phyloP scores from a whole-genome alignment of 53 echinoderm and acorn worm species.

The Apostichopus leukothele region DNA sequence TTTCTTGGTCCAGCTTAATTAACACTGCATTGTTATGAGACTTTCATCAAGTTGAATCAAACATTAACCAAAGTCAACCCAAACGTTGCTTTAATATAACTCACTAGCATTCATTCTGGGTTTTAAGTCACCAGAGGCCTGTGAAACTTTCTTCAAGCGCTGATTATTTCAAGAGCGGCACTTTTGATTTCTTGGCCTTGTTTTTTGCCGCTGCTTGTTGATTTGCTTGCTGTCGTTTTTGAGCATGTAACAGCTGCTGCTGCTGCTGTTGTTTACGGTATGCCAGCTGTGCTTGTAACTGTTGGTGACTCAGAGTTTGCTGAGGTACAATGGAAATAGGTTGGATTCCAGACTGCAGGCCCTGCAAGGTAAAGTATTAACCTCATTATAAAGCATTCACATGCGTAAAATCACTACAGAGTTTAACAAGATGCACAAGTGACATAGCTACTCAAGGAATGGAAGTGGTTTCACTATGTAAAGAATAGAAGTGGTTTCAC shows the following conservation, averaged over 20 bases:
- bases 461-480: background rate
- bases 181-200: conserved; percentile 34
- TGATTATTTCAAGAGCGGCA: conserved; percentile 8
- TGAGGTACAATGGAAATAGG: conserved; percentile 28
- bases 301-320: conserved; percentile 19
- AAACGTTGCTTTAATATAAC: too few relatives aligned
- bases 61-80: too few relatives aligned
- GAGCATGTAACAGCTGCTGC: conserved; percentile 64
- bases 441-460: background rate
- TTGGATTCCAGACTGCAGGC: conserved; percentile 11
- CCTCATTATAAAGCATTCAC: background rate
- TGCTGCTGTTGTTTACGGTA: conserved; percentile 65
- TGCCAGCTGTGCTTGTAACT: conserved; percentile 58
- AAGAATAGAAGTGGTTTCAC: background rate
- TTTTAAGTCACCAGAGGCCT: too few relatives aligned
- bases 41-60: too few relatives aligned
- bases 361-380: background rate
- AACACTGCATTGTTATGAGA: too few relatives aligned
- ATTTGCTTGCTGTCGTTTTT: conserved; percentile 61
- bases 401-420: background rate
- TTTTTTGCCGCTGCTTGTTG: conserved; percentile 12
- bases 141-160: too few relatives aligned
- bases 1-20: too few relatives aligned
- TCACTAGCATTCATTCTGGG: too few relatives aligned
- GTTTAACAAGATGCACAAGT: background rate